Conservation (phyloP, 1,140 invertebrate species). For the Phymastichus coffea region DNA sequence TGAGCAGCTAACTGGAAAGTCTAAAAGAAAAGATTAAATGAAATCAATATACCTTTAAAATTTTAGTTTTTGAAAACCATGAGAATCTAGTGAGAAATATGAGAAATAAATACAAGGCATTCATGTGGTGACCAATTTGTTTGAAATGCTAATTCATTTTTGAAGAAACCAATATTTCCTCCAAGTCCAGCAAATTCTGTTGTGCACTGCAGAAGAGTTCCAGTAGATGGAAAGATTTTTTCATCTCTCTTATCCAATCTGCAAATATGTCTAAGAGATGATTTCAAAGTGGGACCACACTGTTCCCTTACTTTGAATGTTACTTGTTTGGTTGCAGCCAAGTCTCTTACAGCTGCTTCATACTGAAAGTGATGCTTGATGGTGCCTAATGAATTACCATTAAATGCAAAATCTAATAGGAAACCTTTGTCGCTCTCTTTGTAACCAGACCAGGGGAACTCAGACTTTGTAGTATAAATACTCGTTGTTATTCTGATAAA, state of each 20-base stretch:
- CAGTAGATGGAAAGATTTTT: slow-evolving; percentile 72
- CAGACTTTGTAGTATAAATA: slow-evolving; percentile 70
- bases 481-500: slow-evolving; percentile 64
- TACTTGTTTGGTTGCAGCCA: slow-evolving; percentile 63
- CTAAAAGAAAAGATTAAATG: slow-evolving; percentile 54
- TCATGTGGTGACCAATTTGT: slow-evolving; percentile 68
- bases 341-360: slow-evolving; percentile 77
- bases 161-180: slow-evolving; percentile 82
- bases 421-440: slow-evolving; percentile 66
- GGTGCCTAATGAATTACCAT: slow-evolving; percentile 59
- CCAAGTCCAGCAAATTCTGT: slow-evolving; percentile 85
- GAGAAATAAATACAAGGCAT: slow-evolving; percentile 60
- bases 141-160: slow-evolving; percentile 79
- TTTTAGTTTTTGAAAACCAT: slow-evolving; percentile 5
- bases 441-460: slow-evolving; percentile 81
- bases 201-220: slow-evolving; percentile 67
- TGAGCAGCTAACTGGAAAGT: slow-evolving; percentile 73
- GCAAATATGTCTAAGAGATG: slow-evolving; percentile 75
- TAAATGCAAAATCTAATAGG: slow-evolving; percentile 66
- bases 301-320: slow-evolving; percentile 81
- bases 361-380: slow-evolving; percentile 77
- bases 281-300: slow-evolving; percentile 83
- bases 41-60: no score
- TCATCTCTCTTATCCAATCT: slow-evolving; percentile 78
- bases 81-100: slow-evolving; percentile 14